These are phyloP conservation scores for Pseudochaenichthys georgianus DNA, from an alignment of 2,797 vertebrate genomes.

Conservation along the genomic window DNA sequence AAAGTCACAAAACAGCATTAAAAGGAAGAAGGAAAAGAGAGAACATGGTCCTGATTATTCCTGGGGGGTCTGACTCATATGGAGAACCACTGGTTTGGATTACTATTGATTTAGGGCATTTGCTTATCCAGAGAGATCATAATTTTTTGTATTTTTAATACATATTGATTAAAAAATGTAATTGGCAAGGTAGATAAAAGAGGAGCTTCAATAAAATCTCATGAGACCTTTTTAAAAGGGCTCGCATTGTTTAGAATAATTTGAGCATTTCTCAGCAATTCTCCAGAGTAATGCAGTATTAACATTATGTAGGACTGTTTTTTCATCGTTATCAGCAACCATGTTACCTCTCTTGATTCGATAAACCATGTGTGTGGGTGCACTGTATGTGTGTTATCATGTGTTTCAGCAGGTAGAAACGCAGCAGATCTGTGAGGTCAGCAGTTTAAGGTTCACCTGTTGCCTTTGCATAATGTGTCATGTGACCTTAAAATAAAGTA, in stretches of 20 bases:
- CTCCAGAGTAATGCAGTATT: not conserved
- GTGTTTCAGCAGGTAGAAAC: conserved; percentile 1
- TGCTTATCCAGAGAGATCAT: too few relatives aligned
- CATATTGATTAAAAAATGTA: too few relatives aligned
- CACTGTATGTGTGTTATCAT: conserved; percentile 5
- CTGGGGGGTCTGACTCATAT: too few relatives aligned
- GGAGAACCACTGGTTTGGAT: too few relatives aligned
- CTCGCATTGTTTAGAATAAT: not conserved
- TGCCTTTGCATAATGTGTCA: conserved; percentile 59
- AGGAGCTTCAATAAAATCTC: too few relatives aligned
- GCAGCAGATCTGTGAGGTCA: conserved; percentile 20
- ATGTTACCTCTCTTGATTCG: not conserved
- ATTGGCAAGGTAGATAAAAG: too few relatives aligned
- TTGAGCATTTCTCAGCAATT: not conserved
- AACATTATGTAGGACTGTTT: not conserved
- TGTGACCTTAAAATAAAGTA: conserved; percentile 62
- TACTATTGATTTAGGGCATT: too few relatives aligned
- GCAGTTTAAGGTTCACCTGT: conserved; percentile 42
- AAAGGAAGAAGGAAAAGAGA: too few relatives aligned
- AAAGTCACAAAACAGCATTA: too few relatives aligned
- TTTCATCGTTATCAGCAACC: not conserved
- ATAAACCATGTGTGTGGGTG: conserved; percentile 12
- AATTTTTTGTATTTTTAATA: too few relatives aligned
- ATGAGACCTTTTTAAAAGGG: too few relatives aligned
- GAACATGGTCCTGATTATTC: too few relatives aligned